Evolutionary conservation across 2,888 invertebrate genomes (phyloP).

Genomic region (Caenorhabditis imperialis): DNA sequence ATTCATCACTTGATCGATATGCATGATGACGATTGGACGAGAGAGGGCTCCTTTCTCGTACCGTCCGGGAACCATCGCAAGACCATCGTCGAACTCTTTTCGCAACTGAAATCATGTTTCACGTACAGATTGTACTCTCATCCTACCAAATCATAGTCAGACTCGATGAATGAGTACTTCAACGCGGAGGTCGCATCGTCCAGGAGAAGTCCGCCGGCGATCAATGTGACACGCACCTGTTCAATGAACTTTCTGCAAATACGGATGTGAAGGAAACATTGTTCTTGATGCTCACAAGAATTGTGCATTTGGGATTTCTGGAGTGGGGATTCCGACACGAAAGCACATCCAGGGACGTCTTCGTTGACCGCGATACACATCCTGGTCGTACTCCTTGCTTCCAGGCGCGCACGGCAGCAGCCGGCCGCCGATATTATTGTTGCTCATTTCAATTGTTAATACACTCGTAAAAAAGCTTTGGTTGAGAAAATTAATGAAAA

Average conservation of each 20-base stretch:
- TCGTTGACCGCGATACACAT: constrained; percentile 33
- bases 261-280: neutral
- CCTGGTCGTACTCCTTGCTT: constrained; percentile 12
- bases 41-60: constrained; percentile 27
- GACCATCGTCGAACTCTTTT: neutral
- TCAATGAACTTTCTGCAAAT: constrained; percentile 17
- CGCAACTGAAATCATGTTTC: neutral
- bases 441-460: neutral
- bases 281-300: constrained; percentile 29
- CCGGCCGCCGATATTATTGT: constrained; percentile 21
- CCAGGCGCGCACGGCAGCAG: constrained; percentile 16
- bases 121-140: neutral
- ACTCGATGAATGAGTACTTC: neutral
- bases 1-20: neutral
- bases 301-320: neutral
- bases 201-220: constrained; percentile 20
- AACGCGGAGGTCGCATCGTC: constrained; percentile 8
- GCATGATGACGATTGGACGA: constrained; percentile 7
- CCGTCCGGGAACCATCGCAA: neutral
- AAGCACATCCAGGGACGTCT: constrained; percentile 42
- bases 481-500: too few relatives aligned
- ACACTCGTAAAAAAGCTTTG: too few relatives aligned
- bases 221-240: neutral
- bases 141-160: constrained; percentile 5
- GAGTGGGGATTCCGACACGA: constrained; percentile 6